Evolutionary conservation across 1,140 invertebrate species (phyloP).

Genomic region (Lethrus apterus): DNA sequence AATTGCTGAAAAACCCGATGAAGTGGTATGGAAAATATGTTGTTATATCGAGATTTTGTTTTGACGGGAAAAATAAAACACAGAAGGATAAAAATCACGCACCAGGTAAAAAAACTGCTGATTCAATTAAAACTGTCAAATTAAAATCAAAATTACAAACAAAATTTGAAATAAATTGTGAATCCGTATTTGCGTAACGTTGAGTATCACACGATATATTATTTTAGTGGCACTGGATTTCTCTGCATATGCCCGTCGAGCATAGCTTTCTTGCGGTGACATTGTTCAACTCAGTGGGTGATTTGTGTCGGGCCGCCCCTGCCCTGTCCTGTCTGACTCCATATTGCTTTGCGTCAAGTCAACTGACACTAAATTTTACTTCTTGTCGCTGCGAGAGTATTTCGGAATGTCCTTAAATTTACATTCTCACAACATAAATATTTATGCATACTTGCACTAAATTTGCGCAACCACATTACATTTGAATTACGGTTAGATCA

Average conservation of each 20-base stretch:
- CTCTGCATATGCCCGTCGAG: slow-evolving; percentile 5
- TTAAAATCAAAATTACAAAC: too few species aligned
- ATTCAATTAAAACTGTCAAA: too few species aligned
- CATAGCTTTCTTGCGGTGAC: slow-evolving; percentile 25
- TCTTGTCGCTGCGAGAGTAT: slow-evolving; percentile 5
- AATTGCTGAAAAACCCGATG: too few species aligned
- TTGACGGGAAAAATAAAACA: too few species aligned
- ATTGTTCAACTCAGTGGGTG: slow-evolving; percentile 30
- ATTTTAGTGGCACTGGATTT: neutral
- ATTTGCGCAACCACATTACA: slow-evolving; percentile 12
- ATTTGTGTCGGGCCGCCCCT: slow-evolving; percentile 29
- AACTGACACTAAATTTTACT: slow-evolving; percentile 16
- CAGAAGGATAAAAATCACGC: too few species aligned
- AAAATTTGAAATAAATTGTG: too few species aligned
- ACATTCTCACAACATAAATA: slow-evolving; percentile 12
- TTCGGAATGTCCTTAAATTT: slow-evolving; percentile 10
- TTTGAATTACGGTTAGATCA: slow-evolving; percentile 14
- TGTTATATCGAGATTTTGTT: too few species aligned
- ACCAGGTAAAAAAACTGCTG: too few species aligned
- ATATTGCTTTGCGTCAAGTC: slow-evolving; percentile 12
- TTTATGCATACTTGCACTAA: slow-evolving; percentile 11
- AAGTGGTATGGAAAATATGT: too few species aligned
- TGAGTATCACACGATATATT: too few species aligned
- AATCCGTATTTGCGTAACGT: too few species aligned
- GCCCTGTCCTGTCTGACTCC: slow-evolving; percentile 21